Percentiles rank a stretch among this genome's conserved stretches.
These are phyloP conservation scores for Semnopithecus entellus DNA, from an alignment of 2,113 vertebrate genomes.

Conservation along the genomic window DNA sequence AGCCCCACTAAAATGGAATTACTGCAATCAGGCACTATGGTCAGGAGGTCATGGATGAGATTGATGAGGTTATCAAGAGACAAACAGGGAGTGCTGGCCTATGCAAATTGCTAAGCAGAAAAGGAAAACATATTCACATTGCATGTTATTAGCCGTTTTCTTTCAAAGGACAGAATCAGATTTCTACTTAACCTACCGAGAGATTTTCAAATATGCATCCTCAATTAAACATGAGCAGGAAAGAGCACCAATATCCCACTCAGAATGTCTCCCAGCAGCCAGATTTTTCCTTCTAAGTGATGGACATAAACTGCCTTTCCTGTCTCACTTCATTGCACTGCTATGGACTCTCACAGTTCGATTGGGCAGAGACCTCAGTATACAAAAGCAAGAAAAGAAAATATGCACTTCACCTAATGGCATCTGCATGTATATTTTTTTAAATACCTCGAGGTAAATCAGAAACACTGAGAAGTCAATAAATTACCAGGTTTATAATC, in stretches of 20 bases:
- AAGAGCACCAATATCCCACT: background rate
- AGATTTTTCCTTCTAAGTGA: background rate
- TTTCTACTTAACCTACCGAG: background rate
- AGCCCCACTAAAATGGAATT: conserved; percentile 53
- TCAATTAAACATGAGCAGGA: background rate
- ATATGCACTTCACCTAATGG: background rate
- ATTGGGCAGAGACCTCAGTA: background rate
- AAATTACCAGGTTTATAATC: background rate
- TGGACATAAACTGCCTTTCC: background rate
- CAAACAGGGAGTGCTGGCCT: conserved; percentile 33
- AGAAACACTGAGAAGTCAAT: background rate
- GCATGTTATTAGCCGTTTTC: background rate
- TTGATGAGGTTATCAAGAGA: conserved; percentile 65
- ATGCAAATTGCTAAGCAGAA: conserved; percentile 41
- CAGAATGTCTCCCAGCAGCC: background rate
- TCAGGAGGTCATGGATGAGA: conserved; percentile 48
- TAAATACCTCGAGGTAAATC: background rate
- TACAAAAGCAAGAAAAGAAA: background rate
- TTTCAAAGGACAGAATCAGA: background rate
- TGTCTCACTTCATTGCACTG: background rate
- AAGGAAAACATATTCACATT: conserved; percentile 7
- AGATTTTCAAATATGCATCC: background rate
- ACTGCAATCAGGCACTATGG: conserved; percentile 62
- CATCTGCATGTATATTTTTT: background rate
- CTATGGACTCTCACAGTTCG: background rate